Percentiles rank a stretch among this genome's conserved stretches.
phyloP scores from a whole-genome alignment of 2,888 invertebrate species.

The Diarsia brunnea region DNA sequence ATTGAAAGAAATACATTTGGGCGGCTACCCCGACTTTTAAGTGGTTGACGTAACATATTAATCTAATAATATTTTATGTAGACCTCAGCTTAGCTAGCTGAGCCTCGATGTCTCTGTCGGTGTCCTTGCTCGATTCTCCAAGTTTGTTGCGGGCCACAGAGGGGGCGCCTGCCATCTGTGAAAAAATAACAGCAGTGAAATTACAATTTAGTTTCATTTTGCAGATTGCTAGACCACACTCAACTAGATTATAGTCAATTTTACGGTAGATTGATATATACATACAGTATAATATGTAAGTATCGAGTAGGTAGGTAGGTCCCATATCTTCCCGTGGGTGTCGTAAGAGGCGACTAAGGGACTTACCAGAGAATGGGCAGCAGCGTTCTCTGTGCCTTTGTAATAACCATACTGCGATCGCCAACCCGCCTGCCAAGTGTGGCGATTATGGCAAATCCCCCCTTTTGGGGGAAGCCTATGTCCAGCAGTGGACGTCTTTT shows the following conservation, averaged over 20 bases:
- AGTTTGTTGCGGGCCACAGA: constrained; percentile 91
- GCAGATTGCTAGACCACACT: neutral
- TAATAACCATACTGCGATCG: too few species aligned
- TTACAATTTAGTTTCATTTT: neutral
- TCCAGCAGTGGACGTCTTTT: too few species aligned
- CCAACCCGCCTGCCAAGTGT: too few species aligned
- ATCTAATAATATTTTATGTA: constrained; percentile 18
- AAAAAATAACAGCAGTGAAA: constrained; percentile 4
- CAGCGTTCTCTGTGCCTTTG: too few species aligned
- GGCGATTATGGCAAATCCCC: too few species aligned
- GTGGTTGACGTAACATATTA: constrained; percentile 23
- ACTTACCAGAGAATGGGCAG: too few species aligned
- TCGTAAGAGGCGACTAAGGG: too few species aligned
- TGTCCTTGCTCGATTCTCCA: constrained; percentile 89
- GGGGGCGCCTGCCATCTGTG: constrained; percentile 93
- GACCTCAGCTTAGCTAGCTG: constrained; percentile 93
- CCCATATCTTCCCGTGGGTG: too few species aligned
- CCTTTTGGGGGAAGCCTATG: too few species aligned
- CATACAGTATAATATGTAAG: too few species aligned
- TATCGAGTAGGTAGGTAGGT: too few species aligned
- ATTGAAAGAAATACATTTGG: neutral
- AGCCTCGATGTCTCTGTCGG: constrained; percentile 93
- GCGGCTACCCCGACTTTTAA: neutral
- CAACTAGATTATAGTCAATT: neutral
- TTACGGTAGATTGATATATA: too few species aligned